These are phyloP conservation scores for Siphamia tubifer DNA, from an alignment of 2,113 vertebrate species.

Conservation along the genomic window DNA sequence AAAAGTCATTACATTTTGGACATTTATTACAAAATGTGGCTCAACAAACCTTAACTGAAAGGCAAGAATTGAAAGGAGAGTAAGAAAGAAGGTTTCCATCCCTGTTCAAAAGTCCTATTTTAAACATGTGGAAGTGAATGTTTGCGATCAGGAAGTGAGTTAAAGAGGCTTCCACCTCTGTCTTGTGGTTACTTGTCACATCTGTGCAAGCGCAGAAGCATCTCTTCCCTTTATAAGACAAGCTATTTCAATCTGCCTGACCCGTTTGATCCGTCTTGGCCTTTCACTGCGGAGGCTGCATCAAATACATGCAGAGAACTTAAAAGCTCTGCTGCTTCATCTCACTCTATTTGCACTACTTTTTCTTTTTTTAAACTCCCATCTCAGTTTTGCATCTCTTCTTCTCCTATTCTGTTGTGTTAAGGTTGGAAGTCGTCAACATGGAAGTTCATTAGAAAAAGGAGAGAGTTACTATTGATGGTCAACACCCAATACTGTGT, in stretches of 20 bases:
- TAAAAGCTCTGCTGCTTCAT: conserved; percentile 29
- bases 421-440: conserved; percentile 11
- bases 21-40: too few species aligned
- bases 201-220: background rate
- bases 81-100: too few species aligned
- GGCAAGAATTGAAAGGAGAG: too few species aligned
- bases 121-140: conserved; percentile 2
- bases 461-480: too few species aligned
- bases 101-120: conserved; percentile 6
- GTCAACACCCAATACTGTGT: background rate
- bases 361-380: background rate
- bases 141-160: conserved; percentile 12
- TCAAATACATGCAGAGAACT: conserved; percentile 47
- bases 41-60: too few species aligned
- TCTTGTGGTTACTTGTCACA: conserved; percentile 31
- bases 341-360: background rate
- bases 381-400: background rate
- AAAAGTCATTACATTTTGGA: too few species aligned
- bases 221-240: conserved; percentile 31
- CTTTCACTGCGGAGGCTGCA: conserved; percentile 48
- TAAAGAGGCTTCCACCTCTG: conserved; percentile 16
- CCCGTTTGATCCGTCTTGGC: conserved; percentile 57
- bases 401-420: conserved; percentile 3
- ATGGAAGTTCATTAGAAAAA: background rate
- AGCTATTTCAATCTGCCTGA: conserved; percentile 39